These are phyloP conservation scores for Octonoba sinensis DNA, from an alignment of 2,888 invertebrate species.

Conservation along the genomic window DNA sequence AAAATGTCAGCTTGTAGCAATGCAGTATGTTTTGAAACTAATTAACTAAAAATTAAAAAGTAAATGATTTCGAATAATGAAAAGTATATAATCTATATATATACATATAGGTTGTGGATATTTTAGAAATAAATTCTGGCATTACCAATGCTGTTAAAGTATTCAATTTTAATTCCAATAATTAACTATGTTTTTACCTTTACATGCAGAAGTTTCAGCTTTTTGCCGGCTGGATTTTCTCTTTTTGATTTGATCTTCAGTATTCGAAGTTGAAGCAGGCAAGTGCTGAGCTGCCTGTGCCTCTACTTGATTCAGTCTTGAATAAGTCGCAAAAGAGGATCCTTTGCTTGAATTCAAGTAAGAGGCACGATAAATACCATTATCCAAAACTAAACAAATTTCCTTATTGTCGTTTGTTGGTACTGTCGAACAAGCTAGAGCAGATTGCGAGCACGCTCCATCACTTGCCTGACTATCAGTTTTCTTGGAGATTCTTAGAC, in stretches of 20 bases:
- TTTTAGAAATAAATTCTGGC: too few species aligned
- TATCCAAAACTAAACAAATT: conserved; percentile 56
- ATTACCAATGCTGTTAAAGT: too few species aligned
- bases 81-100: too few species aligned
- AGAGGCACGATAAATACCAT: conserved; percentile 42
- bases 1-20: too few species aligned
- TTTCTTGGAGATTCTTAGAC: conserved; percentile 19
- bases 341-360: conserved; percentile 41
- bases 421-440: conserved; percentile 25
- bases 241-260: conserved; percentile 52
- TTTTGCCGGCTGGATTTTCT: conserved; percentile 47
- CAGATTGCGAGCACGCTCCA: conserved; percentile 41
- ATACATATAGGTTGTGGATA: too few species aligned
- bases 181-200: conserved; percentile 35
- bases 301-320: conserved; percentile 36
- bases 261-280: conserved; percentile 51
- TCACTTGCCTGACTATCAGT: conserved; percentile 21
- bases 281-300: conserved; percentile 45
- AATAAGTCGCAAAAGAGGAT: conserved; percentile 45
- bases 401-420: conserved; percentile 41
- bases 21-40: too few species aligned
- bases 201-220: conserved; percentile 19
- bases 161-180: too few species aligned
- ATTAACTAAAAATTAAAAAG: too few species aligned
- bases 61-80: too few species aligned